Conservation (phyloP, 2,888 invertebrate genomes). For the Aleiodes leptofemur region DNA sequence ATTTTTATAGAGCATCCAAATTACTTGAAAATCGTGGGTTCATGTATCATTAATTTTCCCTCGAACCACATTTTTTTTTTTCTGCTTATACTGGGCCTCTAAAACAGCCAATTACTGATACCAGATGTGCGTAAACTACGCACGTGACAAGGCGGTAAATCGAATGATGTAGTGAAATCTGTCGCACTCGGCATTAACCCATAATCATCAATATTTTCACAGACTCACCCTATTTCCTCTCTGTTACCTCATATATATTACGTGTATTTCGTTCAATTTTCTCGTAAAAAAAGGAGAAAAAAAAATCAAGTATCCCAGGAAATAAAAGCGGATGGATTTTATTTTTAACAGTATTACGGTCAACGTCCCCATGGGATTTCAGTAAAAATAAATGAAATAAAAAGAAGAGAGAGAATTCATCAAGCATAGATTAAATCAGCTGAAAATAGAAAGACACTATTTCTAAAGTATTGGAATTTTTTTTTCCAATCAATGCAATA, state of each 20-base stretch:
- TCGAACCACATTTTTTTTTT: not conserved
- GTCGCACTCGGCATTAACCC: too few species aligned
- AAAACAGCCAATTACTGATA: not conserved
- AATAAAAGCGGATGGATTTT: not conserved
- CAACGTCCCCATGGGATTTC: not conserved
- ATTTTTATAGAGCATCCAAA: not conserved
- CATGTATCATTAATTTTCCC: not conserved
- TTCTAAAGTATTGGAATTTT: slow-evolving; percentile 13
- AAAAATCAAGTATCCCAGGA: not conserved
- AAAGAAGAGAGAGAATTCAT: not conserved
- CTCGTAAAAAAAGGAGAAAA: not conserved
- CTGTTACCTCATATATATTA: not conserved
- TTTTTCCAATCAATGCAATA: slow-evolving; percentile 27
- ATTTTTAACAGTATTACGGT: slow-evolving; percentile 8
- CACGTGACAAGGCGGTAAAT: too few species aligned
- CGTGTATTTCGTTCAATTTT: not conserved
- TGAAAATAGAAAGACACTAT: slow-evolving; percentile 1
- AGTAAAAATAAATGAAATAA: not conserved
- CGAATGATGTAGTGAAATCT: too few species aligned
- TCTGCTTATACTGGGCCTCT: not conserved
- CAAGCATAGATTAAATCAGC: slow-evolving; percentile 1
- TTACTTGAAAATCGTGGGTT: slow-evolving; percentile 6
- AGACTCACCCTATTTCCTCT: not conserved
- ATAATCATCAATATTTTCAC: not conserved
- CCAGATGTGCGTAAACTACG: too few species aligned